These are phyloP conservation scores for Bufo bufo DNA, from an alignment of 2,113 vertebrate species.

Conservation along the genomic window DNA sequence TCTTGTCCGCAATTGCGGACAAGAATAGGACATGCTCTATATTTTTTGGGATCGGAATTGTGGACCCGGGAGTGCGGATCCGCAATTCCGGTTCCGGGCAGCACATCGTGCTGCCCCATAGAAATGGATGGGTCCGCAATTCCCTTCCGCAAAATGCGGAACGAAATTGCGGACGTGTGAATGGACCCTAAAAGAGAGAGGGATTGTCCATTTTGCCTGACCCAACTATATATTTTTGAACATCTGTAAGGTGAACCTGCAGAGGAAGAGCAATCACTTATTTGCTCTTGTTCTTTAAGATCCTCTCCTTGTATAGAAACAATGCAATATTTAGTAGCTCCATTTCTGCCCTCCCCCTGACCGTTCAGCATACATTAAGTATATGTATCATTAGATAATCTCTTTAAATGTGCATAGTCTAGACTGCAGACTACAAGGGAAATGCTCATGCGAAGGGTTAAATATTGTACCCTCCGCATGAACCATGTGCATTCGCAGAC, in stretches of 20 bases:
- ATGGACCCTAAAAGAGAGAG: neutral
- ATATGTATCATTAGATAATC: neutral
- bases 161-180: too few species aligned
- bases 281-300: neutral
- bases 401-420: neutral
- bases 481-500: neutral
- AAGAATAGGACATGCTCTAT: too few species aligned
- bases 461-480: neutral
- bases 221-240: neutral
- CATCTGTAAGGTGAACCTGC: neutral
- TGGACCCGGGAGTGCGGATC: too few species aligned
- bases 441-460: neutral
- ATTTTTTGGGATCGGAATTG: too few species aligned
- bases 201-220: neutral
- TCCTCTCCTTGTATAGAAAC: neutral
- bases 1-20: too few species aligned
- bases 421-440: neutral
- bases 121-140: too few species aligned
- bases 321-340: neutral
- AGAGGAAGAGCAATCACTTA: neutral
- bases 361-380: slow-evolving; percentile 6
- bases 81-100: too few species aligned
- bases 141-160: too few species aligned
- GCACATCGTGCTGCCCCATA: too few species aligned
- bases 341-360: neutral